These are phyloP conservation scores for Aplochiton taeniatus DNA, from an alignment of 2,797 vertebrate species.

Conservation along the genomic window DNA sequence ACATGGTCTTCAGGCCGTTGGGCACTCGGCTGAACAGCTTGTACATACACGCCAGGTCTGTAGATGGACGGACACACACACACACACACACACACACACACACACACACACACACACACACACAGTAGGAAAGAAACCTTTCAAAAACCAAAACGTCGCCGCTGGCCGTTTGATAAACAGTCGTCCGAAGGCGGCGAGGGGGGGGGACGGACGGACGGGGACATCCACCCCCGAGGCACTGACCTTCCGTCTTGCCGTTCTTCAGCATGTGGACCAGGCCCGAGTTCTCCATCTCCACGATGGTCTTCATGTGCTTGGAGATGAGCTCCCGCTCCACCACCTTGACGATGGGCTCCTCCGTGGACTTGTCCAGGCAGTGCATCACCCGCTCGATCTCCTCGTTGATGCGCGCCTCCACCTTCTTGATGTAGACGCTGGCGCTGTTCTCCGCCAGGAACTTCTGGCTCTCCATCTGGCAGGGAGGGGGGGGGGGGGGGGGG, in stretches of 20 bases:
- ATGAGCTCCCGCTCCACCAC: conserved; percentile 96
- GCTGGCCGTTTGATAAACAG: too few relatives aligned
- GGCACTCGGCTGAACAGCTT: conserved; percentile 96
- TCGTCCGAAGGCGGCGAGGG: too few relatives aligned
- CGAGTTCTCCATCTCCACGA: conserved; percentile 98
- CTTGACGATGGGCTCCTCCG: conserved; percentile 95
- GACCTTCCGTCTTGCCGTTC: conserved; percentile 96
- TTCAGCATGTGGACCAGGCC: conserved; percentile 97
- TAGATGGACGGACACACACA: conserved; percentile 3
- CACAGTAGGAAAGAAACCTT: too few relatives aligned
- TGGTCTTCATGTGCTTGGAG: conserved; percentile 98
- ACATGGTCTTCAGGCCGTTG: conserved; percentile 98
- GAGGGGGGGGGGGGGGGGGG: conserved; percentile 12
- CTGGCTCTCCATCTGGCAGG: conserved; percentile 96
- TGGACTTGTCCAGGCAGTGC: conserved; percentile 97
- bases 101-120: background rate
- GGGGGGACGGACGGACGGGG: too few relatives aligned
- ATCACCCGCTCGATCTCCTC: conserved; percentile 98
- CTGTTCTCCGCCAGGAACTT: conserved; percentile 98
- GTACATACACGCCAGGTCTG: conserved; percentile 98
- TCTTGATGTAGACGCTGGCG: conserved; percentile 98
- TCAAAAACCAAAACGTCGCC: too few relatives aligned
- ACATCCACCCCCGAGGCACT: background rate
- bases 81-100: background rate
- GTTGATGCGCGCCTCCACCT: conserved; percentile 97